Evolutionary conservation across 2,888 invertebrate genomes (phyloP), one percentile per base, ranked within the genome.

Genomic region (Ferdinandea cuprea): DNA sequence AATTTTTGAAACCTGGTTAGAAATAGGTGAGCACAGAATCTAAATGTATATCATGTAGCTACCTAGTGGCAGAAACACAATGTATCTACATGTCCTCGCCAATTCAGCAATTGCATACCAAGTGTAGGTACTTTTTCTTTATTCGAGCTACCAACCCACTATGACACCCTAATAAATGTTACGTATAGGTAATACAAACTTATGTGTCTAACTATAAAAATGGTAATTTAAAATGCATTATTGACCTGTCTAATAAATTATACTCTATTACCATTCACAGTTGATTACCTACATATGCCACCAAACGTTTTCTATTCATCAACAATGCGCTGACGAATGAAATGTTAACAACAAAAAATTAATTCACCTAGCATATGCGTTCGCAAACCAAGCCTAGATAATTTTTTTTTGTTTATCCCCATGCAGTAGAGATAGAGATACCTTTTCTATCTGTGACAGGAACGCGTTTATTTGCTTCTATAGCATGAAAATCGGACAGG

Each of bases 401-500:
- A 76, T 68, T 76, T 15, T 40, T 7, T 40, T 7, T 25, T 65
- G 50, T 74, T 25, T 65, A 58, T 74, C 59, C 52, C 40, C 58
- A 9, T 8, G 1, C 42, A 37, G 68, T n/a, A n/a, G n/a, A n/a
- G n/a, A n/a, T n/a, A n/a, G n/a, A n/a, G n/a, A n/a, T n/a, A 8
- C 37, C 40, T 13, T 56, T 46, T 56, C 73, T 65, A 73, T 35
- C 44, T 21, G 54, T 5, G 48, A 30, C 6, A 54, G 30, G 19
- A 44, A 37, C 46, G 73, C 19, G 1, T n/a, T 3, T 69, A 7
- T 65, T 65, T 71, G 37, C 65, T 46, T 76, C 35, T 66, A 11
- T 61, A 65, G 30, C 76, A 71, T 44, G n/a, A 37, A 59, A 71
- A 66, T 80, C 63, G 80, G 80, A 76, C 80, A 80, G 80, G 80